Base-by-base conservation (phyloP, 2,797 vertebrate species). In the Sebastes cheni region DNA sequence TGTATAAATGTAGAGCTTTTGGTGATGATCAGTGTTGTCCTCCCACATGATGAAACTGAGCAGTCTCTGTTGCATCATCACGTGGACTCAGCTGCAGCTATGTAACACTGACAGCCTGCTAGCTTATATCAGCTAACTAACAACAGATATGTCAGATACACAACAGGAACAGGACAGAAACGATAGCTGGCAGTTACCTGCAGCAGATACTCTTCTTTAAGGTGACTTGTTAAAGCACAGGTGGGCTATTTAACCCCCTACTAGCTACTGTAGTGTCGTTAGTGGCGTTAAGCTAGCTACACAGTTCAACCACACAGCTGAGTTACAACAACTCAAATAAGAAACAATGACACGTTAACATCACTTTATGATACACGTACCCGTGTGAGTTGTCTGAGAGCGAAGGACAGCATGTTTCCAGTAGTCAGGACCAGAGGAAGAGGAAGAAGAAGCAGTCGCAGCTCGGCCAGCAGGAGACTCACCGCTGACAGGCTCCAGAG, bases 351-450 rank as follows among this genome's bases (percentile, higher is more conserved):
- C 27, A 55, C 8, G 52, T 3, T 67, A 50, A 5, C 4, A n/a
- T 4, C 0, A 1, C 0, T 1, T 3, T 23, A 4, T 61, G 23
- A 2, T 13, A 1, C 25, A 91, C 91, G 88, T 84, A 96, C 96
- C 94, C 94, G 84, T 61, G 92, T 52, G 30, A 96, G 77, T 67
- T 91, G 94, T 86, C 91, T 94, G 11, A 95, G 23, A n/a, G 94
- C 81, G 65, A 95, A 87, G 2, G 93, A 91, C 68, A 95, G 81
- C 96, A 96, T 96, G 77, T 81, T 94, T 91, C n/a, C 65, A 80
- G 82, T 22, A 77, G 39, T 82, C 66, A 59, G 69, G 29, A 39
- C 29, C 77, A 34, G 73, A 67, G 39, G 80, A 55, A 80, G 71
- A 72, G 36, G 5, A 39, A 39, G 36, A 39, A 39, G 36, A 14